phyloP scores from a whole-genome alignment of 2,113 vertebrate species.

The Hippocampus comes region DNA sequence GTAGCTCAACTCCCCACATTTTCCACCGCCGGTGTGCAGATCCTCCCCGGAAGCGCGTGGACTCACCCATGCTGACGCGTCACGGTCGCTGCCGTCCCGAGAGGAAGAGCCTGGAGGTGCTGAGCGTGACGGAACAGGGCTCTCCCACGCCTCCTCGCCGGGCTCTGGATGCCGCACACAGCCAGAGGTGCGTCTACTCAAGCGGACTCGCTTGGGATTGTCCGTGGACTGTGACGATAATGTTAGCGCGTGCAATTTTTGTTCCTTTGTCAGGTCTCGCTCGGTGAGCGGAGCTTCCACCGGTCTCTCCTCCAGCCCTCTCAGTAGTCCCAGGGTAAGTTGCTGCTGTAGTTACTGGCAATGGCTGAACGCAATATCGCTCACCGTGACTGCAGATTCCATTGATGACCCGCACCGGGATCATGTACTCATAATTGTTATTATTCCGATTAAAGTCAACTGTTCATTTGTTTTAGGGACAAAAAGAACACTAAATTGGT shows the following conservation, averaged over 20 bases:
- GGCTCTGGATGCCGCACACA: constrained; percentile 87
- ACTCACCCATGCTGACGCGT: constrained; percentile 87
- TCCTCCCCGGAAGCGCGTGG: constrained; percentile 88
- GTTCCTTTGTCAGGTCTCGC: constrained; percentile 74
- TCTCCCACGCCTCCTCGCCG: constrained; percentile 86
- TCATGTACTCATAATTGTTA: background rate
- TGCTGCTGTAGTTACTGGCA: background rate
- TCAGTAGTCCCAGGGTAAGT: constrained; percentile 91
- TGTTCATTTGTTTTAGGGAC: background rate
- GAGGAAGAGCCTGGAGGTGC: constrained; percentile 88
- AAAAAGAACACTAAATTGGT: background rate
- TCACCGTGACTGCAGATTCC: background rate
- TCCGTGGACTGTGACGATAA: background rate
- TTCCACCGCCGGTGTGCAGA: constrained; percentile 56
- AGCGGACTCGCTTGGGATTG: background rate
- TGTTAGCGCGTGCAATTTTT: background rate
- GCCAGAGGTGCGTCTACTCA: constrained; percentile 78
- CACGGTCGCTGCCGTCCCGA: constrained; percentile 86
- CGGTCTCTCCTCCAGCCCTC: constrained; percentile 87
- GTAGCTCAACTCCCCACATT: background rate
- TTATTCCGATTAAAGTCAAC: background rate
- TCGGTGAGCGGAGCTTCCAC: constrained; percentile 90
- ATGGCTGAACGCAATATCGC: background rate
- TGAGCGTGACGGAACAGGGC: constrained; percentile 87
- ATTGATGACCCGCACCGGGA: background rate